Evolutionary conservation across 2,797 vertebrate species (phyloP).

Genomic region (Otus scops): DNA sequence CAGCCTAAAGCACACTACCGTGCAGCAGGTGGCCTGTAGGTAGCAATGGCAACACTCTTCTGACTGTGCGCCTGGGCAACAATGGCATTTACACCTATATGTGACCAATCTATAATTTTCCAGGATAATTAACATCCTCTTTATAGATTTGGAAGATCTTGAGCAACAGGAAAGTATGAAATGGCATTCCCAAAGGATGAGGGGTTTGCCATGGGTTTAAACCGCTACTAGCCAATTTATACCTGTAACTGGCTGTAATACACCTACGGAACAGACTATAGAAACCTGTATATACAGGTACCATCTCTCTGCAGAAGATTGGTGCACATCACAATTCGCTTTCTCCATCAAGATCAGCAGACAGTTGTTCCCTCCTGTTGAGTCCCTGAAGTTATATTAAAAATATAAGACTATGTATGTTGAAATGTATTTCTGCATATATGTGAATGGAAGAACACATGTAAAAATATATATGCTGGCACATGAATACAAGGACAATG

Average conservation of each 20-base stretch:
- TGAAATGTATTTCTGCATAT: neutral
- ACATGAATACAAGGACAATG: neutral
- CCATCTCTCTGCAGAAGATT: neutral
- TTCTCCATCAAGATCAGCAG: neutral
- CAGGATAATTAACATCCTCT: neutral
- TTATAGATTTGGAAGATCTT: neutral
- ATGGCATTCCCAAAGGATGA: neutral
- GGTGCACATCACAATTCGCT: neutral
- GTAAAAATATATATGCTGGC: neutral
- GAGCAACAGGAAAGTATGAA: neutral
- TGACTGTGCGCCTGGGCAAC: neutral
- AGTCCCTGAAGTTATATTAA: neutral
- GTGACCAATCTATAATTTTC: neutral
- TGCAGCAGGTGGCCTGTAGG: fast-evolving
- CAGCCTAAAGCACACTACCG: neutral
- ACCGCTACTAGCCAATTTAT: neutral
- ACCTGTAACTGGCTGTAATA: neutral
- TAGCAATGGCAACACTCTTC: neutral
- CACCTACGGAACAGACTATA: neutral
- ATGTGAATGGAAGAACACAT: neutral
- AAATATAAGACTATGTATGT: neutral
- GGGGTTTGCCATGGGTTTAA: neutral
- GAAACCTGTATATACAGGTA: neutral
- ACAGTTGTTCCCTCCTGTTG: neutral
- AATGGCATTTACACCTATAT: neutral